A percentile compares a stretch with the other conserved stretches of the same genome.
Conservation (phyloP, 1,140 invertebrate genomes). For the Pseudoatta argentina region DNA sequence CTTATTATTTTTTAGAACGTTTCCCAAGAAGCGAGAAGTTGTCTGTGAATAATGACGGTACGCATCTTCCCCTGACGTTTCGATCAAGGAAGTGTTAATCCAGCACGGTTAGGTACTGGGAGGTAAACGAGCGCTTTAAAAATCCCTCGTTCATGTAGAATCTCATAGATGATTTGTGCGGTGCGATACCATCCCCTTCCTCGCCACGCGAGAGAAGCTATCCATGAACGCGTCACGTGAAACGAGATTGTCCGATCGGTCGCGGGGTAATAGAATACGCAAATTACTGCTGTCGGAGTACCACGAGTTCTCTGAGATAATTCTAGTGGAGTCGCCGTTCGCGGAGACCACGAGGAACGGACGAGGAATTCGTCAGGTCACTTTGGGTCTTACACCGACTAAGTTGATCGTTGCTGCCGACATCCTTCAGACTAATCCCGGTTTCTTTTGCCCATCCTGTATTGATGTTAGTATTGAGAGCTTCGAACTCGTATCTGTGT, state of each 20-base stretch:
- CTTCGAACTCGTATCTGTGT: conserved; percentile 88
- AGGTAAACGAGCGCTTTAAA: conserved; percentile 27
- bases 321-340: conserved; percentile 89
- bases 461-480: conserved; percentile 87
- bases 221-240: conserved; percentile 36
- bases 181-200: background rate
- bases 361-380: conserved; percentile 87
- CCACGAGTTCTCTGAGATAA: conserved; percentile 87
- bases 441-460: conserved; percentile 78
- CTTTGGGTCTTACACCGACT: conserved; percentile 87
- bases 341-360: conserved; percentile 88
- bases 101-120: conserved; percentile 1
- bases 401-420: conserved; percentile 88
- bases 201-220: conserved; percentile 7
- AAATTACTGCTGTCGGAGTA: conserved; percentile 88
- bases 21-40: conserved; percentile 31
- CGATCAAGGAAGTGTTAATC: conserved; percentile 18
- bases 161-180: conserved; percentile 24
- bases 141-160: conserved; percentile 40
- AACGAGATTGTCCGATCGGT: conserved; percentile 38
- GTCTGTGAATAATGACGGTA: background rate
- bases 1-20: background rate
- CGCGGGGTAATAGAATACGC: conserved; percentile 87
- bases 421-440: conserved; percentile 79
- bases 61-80: conserved; percentile 4